Percentiles rank a stretch among this genome's conserved stretches.
These are phyloP conservation scores for Ariopsis seemanni DNA, from an alignment of 2,113 vertebrate species.

Conservation along the genomic window DNA sequence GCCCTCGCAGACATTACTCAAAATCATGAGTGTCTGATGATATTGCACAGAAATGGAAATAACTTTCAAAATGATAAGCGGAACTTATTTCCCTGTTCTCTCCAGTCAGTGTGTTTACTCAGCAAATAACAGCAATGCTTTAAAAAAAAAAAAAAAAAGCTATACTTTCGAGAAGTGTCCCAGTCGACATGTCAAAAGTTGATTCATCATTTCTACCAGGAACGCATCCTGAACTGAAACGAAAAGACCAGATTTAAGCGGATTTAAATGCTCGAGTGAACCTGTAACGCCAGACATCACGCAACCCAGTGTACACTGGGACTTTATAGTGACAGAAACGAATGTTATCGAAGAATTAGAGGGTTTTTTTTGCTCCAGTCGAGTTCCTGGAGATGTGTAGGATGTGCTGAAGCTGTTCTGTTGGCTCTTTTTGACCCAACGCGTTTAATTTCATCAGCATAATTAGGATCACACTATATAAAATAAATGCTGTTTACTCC, in stretches of 20 bases:
- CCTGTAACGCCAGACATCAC: not conserved
- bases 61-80: not conserved
- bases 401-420: not conserved
- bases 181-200: not conserved
- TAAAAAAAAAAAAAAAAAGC: not conserved
- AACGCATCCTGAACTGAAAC: not conserved
- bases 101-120: not conserved
- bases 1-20: not conserved
- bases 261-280: not conserved
- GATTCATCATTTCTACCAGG: not conserved
- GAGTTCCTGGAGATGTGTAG: not conserved
- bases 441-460: not conserved
- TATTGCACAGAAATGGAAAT: conserved; percentile 11
- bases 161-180: not conserved
- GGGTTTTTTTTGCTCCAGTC: not conserved
- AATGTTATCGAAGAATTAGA: not conserved
- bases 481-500: not conserved
- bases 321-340: not conserved
- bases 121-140: not conserved
- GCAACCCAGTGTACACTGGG: not conserved
- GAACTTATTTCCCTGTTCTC: not conserved
- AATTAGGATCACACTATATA: not conserved
- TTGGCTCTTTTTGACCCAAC: not conserved
- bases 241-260: not conserved
- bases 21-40: not conserved